Evolutionary conservation across 2,888 invertebrate species (phyloP), one percentile per base, ranked within the genome.

Genomic region (Erebia aethiops): DNA sequence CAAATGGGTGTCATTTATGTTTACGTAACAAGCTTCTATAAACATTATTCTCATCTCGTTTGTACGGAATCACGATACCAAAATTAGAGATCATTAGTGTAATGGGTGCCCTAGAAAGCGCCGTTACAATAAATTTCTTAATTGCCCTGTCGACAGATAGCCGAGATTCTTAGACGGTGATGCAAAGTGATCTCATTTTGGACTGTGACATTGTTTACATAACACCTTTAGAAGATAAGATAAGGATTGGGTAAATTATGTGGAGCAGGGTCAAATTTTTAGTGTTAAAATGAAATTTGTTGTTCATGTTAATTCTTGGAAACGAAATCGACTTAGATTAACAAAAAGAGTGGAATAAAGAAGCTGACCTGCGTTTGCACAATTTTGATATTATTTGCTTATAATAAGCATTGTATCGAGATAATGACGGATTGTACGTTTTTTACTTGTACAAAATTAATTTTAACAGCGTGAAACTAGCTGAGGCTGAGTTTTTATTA

Each of bases 91-190:
- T 88, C 88, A 87, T 91, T 90, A 91, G 84, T 75, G 80, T 88
- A 90, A 91, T 89, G 86, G 86, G 73, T 80, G 89, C 79, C 84
- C 91, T 86, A 89, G 85, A 89, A 89, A 86, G 79, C 83, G 84
- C 84, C 83, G 84, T 88, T 85, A 88, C 84, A 87, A 89, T 89
- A 89, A 89, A 92, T 92, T 89, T 89, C 88, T 91, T 92, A 92
- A 92, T 91, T 90, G 90, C 84, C 82, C 77, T 77, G 82, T 83
- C 84, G 84, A 84, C 79, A 79, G 81, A 84, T 80, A 75, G 84
- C 84, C 77, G 87, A 89, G 88, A 92, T 92, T 92, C 89, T 82
- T 87, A 77, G 81, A 81, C 84, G 84, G 80, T 91, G 92, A 91
- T 88, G 91, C 86, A 86, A 89, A 85, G 83, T 88, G 87, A 89